Evolutionary conservation across 1,140 invertebrate genomes (phyloP).

Genomic region (Chionoecetes opilio): DNA sequence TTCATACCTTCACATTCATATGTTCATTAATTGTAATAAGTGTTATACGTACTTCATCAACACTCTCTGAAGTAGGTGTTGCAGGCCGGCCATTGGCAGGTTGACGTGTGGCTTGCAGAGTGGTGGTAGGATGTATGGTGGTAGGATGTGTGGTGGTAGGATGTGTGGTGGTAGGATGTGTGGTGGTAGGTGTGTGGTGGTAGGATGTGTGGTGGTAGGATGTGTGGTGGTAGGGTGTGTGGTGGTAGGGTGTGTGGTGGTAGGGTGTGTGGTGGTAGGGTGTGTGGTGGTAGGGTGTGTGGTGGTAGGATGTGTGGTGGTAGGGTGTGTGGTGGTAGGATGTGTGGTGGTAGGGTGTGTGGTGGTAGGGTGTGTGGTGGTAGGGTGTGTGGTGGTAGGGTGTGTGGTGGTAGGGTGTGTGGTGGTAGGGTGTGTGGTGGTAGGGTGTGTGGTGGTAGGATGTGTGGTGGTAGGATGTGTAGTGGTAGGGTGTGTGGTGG

Average conservation of each 20-base stretch:
- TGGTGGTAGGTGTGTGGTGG: slow-evolving; percentile 48
- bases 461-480: slow-evolving; percentile 58
- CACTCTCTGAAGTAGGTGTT: slow-evolving; percentile 83
- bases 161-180: slow-evolving; percentile 59
- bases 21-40: not conserved
- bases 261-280: slow-evolving; percentile 53
- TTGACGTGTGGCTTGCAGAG: slow-evolving; percentile 52
- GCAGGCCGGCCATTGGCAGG: slow-evolving; percentile 81
- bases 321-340: slow-evolving; percentile 56
- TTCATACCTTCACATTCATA: too few species aligned
- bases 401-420: too few species aligned
- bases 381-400: slow-evolving; percentile 53
- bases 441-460: slow-evolving; percentile 56
- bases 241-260: slow-evolving; percentile 61
- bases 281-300: too few species aligned
- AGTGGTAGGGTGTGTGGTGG: slow-evolving; percentile 61
- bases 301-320: slow-evolving; percentile 66
- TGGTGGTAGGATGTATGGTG: slow-evolving; percentile 60
- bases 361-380: slow-evolving; percentile 61
- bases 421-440: slow-evolving; percentile 66
- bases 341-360: slow-evolving; percentile 57
- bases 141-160: slow-evolving; percentile 65
- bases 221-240: slow-evolving; percentile 57
- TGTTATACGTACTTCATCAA: slow-evolving; percentile 77
- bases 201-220: slow-evolving; percentile 65